Conservation (phyloP, 2,888 invertebrate species). For the Miltochrista miniata region DNA sequence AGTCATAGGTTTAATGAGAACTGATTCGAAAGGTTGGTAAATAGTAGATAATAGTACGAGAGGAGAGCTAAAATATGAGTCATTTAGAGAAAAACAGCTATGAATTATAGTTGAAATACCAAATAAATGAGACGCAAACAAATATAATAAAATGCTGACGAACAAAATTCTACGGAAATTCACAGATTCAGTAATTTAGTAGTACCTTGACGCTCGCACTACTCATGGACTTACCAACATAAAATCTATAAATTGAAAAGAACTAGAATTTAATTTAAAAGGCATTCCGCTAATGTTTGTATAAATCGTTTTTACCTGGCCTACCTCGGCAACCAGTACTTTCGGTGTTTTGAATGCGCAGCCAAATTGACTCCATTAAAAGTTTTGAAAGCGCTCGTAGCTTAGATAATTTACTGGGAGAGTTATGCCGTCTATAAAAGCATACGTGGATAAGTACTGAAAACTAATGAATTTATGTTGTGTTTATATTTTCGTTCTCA, state of each 20-base stretch:
- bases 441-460: slow-evolving; percentile 58
- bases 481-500: slow-evolving; percentile 53
- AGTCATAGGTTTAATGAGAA: not conserved
- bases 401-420: slow-evolving; percentile 79
- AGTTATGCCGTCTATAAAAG: slow-evolving; percentile 76
- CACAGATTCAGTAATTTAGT: too few species aligned
- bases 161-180: too few species aligned
- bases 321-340: slow-evolving; percentile 54
- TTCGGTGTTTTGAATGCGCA: slow-evolving; percentile 77
- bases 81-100: too few species aligned
- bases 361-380: slow-evolving; percentile 83
- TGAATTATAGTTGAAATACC: too few species aligned
- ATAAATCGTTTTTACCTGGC: slow-evolving; percentile 69
- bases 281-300: slow-evolving; percentile 64
- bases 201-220: too few species aligned
- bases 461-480: slow-evolving; percentile 72
- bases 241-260: slow-evolving; percentile 35
- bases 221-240: too few species aligned
- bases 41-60: too few species aligned
- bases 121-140: too few species aligned
- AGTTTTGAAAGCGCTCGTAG: slow-evolving; percentile 80
- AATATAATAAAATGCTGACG: too few species aligned
- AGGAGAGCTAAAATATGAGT: too few species aligned
- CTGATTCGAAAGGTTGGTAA: too few species aligned
- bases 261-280: slow-evolving; percentile 51